Evolutionary conservation across 2,113 vertebrate species (phyloP).

Genomic region (Orycteropus afer): DNA sequence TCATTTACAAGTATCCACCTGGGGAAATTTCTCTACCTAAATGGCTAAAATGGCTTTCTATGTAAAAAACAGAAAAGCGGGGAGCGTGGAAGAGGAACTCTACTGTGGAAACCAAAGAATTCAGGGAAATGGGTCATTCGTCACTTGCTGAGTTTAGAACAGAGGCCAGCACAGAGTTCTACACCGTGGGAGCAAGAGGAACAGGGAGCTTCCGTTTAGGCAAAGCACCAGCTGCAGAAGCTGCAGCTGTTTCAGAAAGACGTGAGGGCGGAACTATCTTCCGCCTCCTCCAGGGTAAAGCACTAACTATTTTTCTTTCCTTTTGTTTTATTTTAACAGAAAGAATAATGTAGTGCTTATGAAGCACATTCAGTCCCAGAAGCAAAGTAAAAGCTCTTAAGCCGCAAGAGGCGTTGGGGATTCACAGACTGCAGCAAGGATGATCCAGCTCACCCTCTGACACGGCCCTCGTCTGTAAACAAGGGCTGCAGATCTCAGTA

Average conservation of each 20-base stretch:
- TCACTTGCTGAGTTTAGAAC: conserved; percentile 59
- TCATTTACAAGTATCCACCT: neutral
- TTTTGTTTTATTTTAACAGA: conserved; percentile 48
- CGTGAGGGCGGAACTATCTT: neutral
- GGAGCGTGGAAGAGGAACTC: conserved; percentile 47
- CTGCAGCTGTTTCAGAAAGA: conserved; percentile 61
- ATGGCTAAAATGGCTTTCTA: neutral
- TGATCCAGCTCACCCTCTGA: neutral
- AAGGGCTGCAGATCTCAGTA: neutral
- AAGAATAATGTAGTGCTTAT: conserved; percentile 31
- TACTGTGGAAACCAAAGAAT: conserved; percentile 59
- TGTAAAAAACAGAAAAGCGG: neutral
- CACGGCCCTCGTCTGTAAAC: conserved; percentile 30
- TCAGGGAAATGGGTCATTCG: conserved; percentile 51
- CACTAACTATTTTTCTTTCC: neutral
- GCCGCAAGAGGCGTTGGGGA: neutral
- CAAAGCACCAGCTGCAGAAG: conserved; percentile 59
- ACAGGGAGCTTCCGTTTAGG: conserved; percentile 58
- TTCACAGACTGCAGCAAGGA: conserved; percentile 35
- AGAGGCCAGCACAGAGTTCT: conserved; percentile 44
- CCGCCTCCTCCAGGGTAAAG: conserved; percentile 29
- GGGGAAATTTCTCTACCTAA: neutral
- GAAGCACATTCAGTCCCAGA: conserved; percentile 14
- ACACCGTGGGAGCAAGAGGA: conserved; percentile 20
- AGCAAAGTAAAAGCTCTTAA: neutral